Conservation (phyloP, 2,888 invertebrate genomes). For the Trachelus iudaicus region DNA sequence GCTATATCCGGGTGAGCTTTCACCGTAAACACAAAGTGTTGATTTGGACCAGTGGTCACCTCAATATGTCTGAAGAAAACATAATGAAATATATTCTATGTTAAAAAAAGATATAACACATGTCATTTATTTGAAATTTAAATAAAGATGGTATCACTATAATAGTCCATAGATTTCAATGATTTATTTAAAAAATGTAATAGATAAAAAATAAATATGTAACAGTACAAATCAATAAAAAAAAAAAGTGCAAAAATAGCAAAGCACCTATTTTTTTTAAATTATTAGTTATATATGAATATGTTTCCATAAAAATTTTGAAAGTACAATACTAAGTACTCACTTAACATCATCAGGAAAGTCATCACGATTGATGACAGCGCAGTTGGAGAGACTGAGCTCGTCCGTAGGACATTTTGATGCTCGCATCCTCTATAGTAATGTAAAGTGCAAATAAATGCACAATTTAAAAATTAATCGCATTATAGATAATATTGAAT, state of each 20-base stretch:
- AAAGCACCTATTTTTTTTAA: no score
- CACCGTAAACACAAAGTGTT: slow-evolving; percentile 87
- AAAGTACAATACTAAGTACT: slow-evolving; percentile 51
- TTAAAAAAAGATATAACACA: neutral
- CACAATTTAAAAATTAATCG: neutral
- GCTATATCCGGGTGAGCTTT: slow-evolving; percentile 80
- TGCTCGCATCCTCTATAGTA: slow-evolving; percentile 82
- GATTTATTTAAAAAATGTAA: neutral
- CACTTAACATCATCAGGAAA: slow-evolving; percentile 87
- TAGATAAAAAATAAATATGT: slow-evolving; percentile 1
- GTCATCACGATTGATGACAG: slow-evolving; percentile 85
- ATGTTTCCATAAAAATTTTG: neutral
- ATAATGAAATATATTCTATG: slow-evolving; percentile 9
- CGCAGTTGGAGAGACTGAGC: slow-evolving; percentile 90
- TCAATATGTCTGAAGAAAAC: slow-evolving; percentile 77
- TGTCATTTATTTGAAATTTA: neutral
- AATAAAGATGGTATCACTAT: neutral
- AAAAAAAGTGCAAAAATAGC: slow-evolving; percentile 2
- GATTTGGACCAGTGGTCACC: slow-evolving; percentile 83
- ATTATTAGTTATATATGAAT: neutral
- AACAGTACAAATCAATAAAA: neutral
- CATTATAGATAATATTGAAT: neutral
- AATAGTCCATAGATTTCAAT: neutral
- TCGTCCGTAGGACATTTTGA: slow-evolving; percentile 93
- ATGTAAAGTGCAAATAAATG: slow-evolving; percentile 15